These are phyloP conservation scores for Pitangus sulphuratus DNA, from an alignment of 2,797 vertebrate species.

Conservation along the genomic window DNA sequence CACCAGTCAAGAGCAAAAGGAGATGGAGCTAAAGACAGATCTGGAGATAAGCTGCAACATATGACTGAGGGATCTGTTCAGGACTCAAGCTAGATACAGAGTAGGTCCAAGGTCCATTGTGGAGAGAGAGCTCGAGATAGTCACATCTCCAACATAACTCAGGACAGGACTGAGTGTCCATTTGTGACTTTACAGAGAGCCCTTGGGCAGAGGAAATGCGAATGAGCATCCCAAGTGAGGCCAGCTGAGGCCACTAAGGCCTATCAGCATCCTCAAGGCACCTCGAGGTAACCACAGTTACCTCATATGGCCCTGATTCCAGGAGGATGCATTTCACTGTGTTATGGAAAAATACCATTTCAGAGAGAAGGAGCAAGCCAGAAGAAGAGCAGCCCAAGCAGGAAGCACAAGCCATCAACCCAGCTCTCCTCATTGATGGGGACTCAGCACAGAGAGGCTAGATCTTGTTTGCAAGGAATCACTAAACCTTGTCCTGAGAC, in stretches of 20 bases:
- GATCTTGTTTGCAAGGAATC: slow-evolving; percentile 68
- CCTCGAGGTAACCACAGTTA: not conserved
- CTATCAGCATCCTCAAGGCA: not conserved
- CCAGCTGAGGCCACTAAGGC: not conserved
- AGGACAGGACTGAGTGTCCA: not conserved
- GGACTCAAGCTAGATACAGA: not conserved
- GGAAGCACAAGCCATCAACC: not conserved
- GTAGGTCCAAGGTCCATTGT: not conserved
- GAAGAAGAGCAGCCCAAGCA: not conserved
- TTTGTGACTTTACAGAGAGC: not conserved
- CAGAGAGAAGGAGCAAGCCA: not conserved
- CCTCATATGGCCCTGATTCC: not conserved
- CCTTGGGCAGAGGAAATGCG: not conserved
- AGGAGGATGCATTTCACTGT: not conserved
- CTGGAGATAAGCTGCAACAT: not conserved
- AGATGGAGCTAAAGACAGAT: not conserved
- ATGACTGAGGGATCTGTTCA: not conserved
- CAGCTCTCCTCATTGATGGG: not conserved
- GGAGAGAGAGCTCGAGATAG: not conserved
- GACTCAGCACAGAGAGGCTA: not conserved
- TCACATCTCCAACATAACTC: not conserved
- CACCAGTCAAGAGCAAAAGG: not conserved
- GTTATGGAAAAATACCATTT: not conserved
- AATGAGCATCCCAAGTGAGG: not conserved
- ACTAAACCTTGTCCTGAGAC: slow-evolving; percentile 53